A percentile compares a stretch with the other conserved stretches of the same genome.
Conservation (phyloP, 2,113 vertebrate genomes). For the Neotoma lepida region DNA sequence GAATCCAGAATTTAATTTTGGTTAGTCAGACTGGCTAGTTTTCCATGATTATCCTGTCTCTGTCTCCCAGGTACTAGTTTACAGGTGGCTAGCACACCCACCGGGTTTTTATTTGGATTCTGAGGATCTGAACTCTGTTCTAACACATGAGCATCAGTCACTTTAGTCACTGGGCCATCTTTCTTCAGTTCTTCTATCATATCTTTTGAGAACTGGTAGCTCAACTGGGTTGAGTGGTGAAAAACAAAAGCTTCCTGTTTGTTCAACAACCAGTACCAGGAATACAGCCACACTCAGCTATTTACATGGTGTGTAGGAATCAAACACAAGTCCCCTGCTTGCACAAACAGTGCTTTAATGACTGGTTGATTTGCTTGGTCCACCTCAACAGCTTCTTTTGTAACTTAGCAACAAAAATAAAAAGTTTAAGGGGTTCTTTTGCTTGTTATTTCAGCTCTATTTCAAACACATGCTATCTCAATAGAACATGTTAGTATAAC, state of each 20-base stretch:
- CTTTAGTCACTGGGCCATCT: not conserved
- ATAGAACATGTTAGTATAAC: not conserved
- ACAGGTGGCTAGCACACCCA: no score
- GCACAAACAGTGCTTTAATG: not conserved
- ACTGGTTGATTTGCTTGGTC: not conserved
- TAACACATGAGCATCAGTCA: not conserved
- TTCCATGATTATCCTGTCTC: not conserved
- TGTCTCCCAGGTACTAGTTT: not conserved
- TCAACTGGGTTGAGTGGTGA: not conserved
- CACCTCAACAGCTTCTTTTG: not conserved
- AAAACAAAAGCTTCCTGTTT: not conserved
- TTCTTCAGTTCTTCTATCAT: not conserved
- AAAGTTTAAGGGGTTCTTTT: not conserved
- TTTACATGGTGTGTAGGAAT: not conserved
- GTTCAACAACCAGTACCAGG: not conserved
- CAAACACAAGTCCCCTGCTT: not conserved
- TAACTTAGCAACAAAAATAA: not conserved
- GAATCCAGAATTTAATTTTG: not conserved
- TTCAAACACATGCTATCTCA: not conserved
- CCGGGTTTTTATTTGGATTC: not conserved
- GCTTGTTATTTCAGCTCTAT: not conserved
- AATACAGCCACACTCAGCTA: not conserved
- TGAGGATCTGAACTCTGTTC: not conserved
- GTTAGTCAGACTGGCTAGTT: not conserved
- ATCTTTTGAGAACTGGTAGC: not conserved